Percentiles rank a stretch among this genome's conserved stretches.
These are phyloP conservation scores for Carapus acus DNA, from an alignment of 2,797 vertebrate genomes.

Conservation along the genomic window DNA sequence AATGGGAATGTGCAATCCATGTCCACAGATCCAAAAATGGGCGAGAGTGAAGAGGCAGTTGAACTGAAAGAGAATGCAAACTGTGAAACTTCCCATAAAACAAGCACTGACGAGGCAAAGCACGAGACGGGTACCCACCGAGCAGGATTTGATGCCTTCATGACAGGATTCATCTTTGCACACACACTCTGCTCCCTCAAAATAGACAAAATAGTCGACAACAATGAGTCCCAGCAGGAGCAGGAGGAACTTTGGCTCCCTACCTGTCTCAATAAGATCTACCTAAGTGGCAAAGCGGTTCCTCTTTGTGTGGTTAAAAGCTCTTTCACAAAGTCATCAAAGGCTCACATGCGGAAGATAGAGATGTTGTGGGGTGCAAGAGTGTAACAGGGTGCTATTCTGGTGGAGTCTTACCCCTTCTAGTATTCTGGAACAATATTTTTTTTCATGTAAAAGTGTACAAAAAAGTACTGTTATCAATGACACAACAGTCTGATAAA, in stretches of 20 bases:
- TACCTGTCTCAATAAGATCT: slow-evolving; percentile 86
- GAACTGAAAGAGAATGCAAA: background rate
- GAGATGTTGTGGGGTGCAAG: slow-evolving; percentile 74
- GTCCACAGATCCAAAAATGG: background rate
- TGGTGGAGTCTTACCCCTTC: too few species aligned
- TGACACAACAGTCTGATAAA: too few species aligned
- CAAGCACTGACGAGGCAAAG: slow-evolving; percentile 40
- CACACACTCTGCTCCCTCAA: slow-evolving; percentile 66
- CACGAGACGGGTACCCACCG: slow-evolving; percentile 80
- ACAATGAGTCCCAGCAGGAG: slow-evolving; percentile 24
- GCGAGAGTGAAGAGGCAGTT: slow-evolving; percentile 23
- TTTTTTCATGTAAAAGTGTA: too few species aligned
- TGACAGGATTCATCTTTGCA: slow-evolving; percentile 94
- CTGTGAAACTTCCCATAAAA: background rate
- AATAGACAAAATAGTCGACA: slow-evolving; percentile 18
- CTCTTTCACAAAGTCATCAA: slow-evolving; percentile 87
- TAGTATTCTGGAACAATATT: too few species aligned
- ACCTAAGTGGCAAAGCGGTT: slow-evolving; percentile 88
- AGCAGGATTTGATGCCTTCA: slow-evolving; percentile 95
- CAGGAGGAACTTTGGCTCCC: slow-evolving; percentile 66
- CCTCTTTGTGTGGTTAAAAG: slow-evolving; percentile 92
- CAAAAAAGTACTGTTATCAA: too few species aligned
- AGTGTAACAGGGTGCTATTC: slow-evolving; percentile 5
- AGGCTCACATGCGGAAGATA: slow-evolving; percentile 89
- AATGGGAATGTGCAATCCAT: background rate